Conservation (phyloP, 2,888 invertebrate species). For the Tenthredo amoena region DNA sequence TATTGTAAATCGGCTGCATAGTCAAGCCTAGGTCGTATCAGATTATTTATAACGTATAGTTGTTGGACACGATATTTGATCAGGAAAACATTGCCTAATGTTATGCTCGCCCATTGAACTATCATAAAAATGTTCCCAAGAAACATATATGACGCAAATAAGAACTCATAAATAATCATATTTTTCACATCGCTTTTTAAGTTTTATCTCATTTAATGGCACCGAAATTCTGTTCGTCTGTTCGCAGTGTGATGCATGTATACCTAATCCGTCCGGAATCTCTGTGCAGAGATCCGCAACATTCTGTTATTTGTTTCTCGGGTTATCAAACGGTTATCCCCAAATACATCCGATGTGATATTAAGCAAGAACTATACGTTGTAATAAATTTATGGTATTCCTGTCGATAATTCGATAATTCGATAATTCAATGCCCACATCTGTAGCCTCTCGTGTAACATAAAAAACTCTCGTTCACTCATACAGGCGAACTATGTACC, state of each 20-base stretch:
- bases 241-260: background rate
- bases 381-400: too few relatives aligned
- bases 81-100: background rate
- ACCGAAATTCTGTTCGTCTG: background rate
- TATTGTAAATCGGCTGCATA: background rate
- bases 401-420: too few relatives aligned
- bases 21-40: background rate
- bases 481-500: background rate
- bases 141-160: background rate
- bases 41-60: background rate
- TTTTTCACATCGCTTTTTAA: too few relatives aligned
- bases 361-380: too few relatives aligned
- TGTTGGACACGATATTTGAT: background rate
- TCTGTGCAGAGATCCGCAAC: background rate
- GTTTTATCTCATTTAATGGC: background rate
- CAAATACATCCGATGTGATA: background rate
- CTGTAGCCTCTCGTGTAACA: background rate
- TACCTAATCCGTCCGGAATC: background rate
- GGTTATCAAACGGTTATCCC: constrained; percentile 1
- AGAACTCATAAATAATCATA: too few relatives aligned
- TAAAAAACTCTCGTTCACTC: background rate
- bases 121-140: background rate
- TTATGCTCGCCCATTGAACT: background rate
- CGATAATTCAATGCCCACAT: background rate
- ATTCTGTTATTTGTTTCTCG: background rate